Evolutionary conservation across 2,797 vertebrate genomes (phyloP).

Genomic region (Gallirallus australis): DNA sequence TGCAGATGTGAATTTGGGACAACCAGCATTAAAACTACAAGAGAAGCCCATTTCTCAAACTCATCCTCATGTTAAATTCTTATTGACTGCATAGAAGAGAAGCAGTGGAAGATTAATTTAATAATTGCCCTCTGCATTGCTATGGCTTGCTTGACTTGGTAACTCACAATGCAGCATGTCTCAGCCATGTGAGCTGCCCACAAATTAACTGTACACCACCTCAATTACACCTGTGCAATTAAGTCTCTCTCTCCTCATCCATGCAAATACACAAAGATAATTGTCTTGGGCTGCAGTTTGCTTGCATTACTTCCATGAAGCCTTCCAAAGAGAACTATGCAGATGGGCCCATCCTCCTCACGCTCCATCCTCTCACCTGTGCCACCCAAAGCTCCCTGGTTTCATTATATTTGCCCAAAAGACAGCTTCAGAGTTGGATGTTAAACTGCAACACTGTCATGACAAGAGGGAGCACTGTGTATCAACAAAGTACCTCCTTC

Average conservation of each 20-base stretch:
- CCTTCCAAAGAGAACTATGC: not conserved
- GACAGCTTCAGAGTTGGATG: not conserved
- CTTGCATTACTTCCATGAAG: not conserved
- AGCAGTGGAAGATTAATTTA: not conserved
- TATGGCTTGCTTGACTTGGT: not conserved
- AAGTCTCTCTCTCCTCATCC: not conserved
- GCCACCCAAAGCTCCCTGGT: not conserved
- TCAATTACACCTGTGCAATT: conserved; percentile 36
- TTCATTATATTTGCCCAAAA: not conserved
- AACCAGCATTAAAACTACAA: not conserved
- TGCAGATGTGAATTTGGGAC: not conserved
- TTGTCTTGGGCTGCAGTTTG: not conserved
- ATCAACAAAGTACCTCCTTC: not conserved
- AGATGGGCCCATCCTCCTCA: not conserved
- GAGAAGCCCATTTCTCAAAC: not conserved
- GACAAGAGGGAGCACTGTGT: not conserved
- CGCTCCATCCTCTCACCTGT: not conserved
- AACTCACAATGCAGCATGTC: not conserved
- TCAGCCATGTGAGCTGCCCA: not conserved
- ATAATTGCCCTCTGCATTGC: not conserved
- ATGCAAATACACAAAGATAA: not conserved
- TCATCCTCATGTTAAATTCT: not conserved
- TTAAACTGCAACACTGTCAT: not conserved
- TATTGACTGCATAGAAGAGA: not conserved
- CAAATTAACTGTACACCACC: not conserved